phyloP scores from a whole-genome alignment of 1,140 invertebrate genomes.

The Leptestheria dahalacensis region DNA sequence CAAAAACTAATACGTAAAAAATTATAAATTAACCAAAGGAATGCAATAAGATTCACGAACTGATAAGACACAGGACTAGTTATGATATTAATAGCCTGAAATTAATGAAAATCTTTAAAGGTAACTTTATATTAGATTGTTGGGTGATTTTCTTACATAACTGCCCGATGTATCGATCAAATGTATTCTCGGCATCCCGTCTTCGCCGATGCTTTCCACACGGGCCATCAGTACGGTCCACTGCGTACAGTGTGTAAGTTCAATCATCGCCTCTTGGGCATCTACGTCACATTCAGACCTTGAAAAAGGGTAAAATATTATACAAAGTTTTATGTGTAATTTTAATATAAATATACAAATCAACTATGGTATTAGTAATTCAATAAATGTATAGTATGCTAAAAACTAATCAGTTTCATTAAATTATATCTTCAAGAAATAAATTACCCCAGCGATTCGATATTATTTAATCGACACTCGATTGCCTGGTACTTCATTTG shows the following conservation, averaged over 20 bases:
- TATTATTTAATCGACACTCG: slow-evolving; percentile 26
- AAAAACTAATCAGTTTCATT: no score
- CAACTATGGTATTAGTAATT: no score
- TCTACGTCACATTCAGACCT: not conserved
- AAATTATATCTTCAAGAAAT: no score
- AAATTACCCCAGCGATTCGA: slow-evolving; percentile 20
- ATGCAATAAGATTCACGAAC: no score
- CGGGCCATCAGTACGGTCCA: not conserved
- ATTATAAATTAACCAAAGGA: no score
- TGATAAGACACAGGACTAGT: no score
- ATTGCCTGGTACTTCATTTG: slow-evolving; percentile 28
- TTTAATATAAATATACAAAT: not conserved
- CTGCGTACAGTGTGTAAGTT: not conserved
- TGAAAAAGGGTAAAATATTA: not conserved
- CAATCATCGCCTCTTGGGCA: not conserved
- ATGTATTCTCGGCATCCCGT: not conserved
- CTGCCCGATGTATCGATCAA: not conserved
- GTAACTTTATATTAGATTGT: no score
- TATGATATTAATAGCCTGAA: no score
- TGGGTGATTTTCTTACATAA: no score
- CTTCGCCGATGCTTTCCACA: not conserved
- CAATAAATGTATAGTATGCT: no score
- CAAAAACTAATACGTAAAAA: no score
- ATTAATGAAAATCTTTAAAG: no score
- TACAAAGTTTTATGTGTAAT: not conserved